Conservation (phyloP, 2,113 vertebrate genomes). For the Axis porcinus region DNA sequence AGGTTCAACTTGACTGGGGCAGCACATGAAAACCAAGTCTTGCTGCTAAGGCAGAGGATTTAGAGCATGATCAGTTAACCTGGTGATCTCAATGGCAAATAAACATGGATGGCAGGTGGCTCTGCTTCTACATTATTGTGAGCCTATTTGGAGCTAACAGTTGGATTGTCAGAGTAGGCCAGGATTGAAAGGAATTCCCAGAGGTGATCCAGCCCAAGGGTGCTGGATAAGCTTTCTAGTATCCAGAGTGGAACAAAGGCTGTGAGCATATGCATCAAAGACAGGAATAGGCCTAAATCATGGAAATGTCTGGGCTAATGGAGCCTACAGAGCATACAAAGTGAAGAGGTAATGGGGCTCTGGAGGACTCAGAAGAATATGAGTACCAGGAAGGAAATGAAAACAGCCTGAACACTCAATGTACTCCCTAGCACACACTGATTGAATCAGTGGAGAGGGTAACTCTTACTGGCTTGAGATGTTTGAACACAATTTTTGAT, state of each 20-base stretch:
- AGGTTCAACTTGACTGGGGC: background rate
- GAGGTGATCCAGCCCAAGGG: background rate
- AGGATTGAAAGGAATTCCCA: background rate
- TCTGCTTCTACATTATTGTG: background rate
- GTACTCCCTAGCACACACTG: background rate
- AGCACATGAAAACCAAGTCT: background rate
- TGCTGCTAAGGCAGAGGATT: background rate
- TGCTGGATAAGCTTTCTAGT: background rate
- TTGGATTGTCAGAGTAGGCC: background rate
- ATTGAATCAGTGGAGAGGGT: background rate
- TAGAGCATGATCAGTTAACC: background rate
- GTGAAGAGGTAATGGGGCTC: background rate
- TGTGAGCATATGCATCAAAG: background rate
- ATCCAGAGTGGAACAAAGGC: background rate
- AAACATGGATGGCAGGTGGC: background rate
- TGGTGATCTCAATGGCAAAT: background rate
- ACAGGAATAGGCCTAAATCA: background rate
- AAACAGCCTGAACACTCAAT: background rate
- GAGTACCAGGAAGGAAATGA: background rate
- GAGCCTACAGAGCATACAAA: background rate
- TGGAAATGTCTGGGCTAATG: background rate
- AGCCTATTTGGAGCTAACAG: background rate
- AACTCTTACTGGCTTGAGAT: background rate
- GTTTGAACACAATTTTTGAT: background rate
- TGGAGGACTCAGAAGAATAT: background rate